Percentiles rank a stretch among this genome's conserved stretches.
Evolutionary conservation across 2,888 invertebrate genomes (phyloP).

Genomic region (Euplagia quadripunctaria): DNA sequence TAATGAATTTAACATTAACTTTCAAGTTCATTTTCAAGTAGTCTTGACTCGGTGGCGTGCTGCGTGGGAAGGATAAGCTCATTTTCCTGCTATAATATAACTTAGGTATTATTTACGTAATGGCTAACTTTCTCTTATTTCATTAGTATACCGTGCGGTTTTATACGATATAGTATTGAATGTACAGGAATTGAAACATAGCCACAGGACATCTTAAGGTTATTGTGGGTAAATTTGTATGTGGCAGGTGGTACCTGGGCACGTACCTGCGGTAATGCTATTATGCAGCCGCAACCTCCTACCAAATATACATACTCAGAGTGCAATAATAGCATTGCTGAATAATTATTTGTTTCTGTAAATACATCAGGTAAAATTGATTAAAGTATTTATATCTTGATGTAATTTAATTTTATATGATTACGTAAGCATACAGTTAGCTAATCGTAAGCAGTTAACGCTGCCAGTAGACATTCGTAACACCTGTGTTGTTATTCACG

Average conservation of each 20-base stretch:
- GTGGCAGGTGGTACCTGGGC: constrained; percentile 76
- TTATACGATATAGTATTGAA: constrained; percentile 9
- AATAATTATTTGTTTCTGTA: not conserved
- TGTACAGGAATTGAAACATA: constrained; percentile 31
- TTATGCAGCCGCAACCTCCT: constrained; percentile 55
- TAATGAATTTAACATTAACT: constrained; percentile 20
- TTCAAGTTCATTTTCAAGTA: constrained; percentile 14
- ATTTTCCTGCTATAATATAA: constrained; percentile 14
- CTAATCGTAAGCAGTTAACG: not conserved
- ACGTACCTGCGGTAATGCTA: constrained; percentile 72
- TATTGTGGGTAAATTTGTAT: constrained; percentile 65
- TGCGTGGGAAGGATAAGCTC: constrained; percentile 22
- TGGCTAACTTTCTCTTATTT: constrained; percentile 19
- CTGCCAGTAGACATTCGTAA: not conserved
- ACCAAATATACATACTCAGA: constrained; percentile 36
- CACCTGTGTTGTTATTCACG: not conserved
- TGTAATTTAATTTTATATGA: not conserved
- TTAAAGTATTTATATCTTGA: not conserved
- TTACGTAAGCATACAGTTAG: too few species aligned
- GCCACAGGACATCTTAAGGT: constrained; percentile 43
- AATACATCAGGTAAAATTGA: not conserved
- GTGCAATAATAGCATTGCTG: constrained; percentile 22
- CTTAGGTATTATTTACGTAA: constrained; percentile 20
- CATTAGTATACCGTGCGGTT: not conserved
- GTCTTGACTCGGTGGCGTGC: constrained; percentile 4